phyloP scores from a whole-genome alignment of 2,797 vertebrate species.

The Agapornis canus region DNA sequence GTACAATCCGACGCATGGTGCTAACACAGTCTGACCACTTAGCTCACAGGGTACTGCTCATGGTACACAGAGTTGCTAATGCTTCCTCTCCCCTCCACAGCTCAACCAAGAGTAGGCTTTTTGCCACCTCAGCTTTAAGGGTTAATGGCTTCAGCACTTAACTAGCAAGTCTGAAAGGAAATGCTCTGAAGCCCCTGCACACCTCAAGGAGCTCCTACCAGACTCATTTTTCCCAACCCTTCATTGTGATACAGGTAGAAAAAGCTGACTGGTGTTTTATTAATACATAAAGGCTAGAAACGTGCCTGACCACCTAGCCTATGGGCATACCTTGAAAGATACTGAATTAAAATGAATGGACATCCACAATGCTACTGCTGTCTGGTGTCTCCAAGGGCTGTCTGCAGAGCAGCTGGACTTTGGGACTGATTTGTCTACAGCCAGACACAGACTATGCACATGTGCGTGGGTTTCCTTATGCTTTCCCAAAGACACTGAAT shows the following conservation, averaged over 20 bases:
- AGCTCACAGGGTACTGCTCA: background rate
- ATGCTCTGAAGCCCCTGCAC: background rate
- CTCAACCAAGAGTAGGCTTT: background rate
- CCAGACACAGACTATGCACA: background rate
- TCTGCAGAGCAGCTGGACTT: background rate
- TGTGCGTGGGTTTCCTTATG: rapidly evolving
- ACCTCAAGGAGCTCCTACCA: background rate
- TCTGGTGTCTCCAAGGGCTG: background rate
- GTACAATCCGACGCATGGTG: rapidly evolving
- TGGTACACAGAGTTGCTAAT: background rate
- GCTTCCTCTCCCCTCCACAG: background rate
- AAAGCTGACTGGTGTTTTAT: background rate
- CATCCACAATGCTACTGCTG: background rate
- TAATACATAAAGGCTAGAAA: background rate
- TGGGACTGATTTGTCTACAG: background rate
- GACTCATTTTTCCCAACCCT: background rate
- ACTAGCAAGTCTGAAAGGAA: background rate
- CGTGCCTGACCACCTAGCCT: background rate
- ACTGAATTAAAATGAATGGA: background rate
- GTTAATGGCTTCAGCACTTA: background rate
- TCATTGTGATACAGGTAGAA: background rate
- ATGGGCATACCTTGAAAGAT: background rate
- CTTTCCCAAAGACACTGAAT: background rate
- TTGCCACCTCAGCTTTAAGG: background rate
- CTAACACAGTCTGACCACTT: background rate